Percentiles rank a stretch among this genome's conserved stretches.
These are phyloP conservation scores for Bucorvus abyssinicus DNA, from an alignment of 2,797 vertebrate genomes.

Conservation along the genomic window DNA sequence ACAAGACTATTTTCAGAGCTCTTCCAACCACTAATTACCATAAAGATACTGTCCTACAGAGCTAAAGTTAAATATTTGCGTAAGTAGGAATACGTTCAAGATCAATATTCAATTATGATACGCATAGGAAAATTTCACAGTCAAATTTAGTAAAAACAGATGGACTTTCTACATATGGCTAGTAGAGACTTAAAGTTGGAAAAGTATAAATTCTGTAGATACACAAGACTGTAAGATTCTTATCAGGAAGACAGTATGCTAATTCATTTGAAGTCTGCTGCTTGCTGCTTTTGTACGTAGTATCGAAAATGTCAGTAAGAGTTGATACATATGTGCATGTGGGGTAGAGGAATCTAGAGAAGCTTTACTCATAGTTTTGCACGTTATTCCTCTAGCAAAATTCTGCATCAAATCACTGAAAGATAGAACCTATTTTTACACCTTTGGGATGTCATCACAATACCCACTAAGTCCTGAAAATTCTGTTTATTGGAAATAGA, in stretches of 20 bases:
- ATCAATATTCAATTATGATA: constrained; percentile 7
- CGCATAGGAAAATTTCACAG: neutral
- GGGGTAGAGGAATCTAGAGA: neutral
- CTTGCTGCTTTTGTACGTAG: neutral
- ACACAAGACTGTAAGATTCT: neutral
- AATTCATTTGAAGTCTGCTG: constrained; percentile 16
- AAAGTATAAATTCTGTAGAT: neutral
- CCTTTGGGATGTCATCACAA: neutral
- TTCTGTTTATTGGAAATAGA: neutral
- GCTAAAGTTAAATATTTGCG: constrained; percentile 11
- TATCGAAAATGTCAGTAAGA: neutral
- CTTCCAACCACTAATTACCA: neutral
- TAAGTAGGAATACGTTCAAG: neutral
- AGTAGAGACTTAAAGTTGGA: neutral
- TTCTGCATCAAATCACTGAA: neutral
- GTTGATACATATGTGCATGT: neutral
- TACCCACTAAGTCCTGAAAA: neutral
- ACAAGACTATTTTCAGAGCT: neutral
- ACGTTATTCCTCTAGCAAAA: neutral
- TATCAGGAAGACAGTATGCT: neutral
- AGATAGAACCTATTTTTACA: neutral
- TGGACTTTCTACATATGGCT: constrained; percentile 10
- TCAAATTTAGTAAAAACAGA: constrained; percentile 39
- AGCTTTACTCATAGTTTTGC: neutral
- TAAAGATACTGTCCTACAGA: neutral